Evolutionary conservation across 2,113 vertebrate genomes (phyloP), one percentile per base, ranked within the genome.

Genomic region (Athene noctua): DNA sequence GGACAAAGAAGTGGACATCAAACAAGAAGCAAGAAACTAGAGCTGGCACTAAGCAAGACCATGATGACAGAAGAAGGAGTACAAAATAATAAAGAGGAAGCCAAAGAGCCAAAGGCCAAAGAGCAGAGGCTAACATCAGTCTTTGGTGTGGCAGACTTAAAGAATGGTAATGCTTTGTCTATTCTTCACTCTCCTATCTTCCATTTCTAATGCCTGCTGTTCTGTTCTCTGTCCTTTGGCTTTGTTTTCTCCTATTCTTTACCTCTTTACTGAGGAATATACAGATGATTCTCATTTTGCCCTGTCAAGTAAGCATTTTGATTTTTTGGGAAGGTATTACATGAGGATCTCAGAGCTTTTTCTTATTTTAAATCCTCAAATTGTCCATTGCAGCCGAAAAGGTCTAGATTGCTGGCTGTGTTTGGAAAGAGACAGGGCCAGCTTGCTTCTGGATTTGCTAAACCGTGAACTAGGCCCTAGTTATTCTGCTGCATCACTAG

Each of bases 161-260:
- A 94, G 87, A 97, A 97, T 11, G 97, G 98, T 98, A 68, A 82
- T 11, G 11, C n/a, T 70, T 68, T 77, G 29, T 71, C n/a, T 58
- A 0, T 6, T 73, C 58, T 62, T 49, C 3, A 2, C 46, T 67
- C 14, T 51, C 9, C 0, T 36, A 58, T 85, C 80, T 93, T 91
- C 38, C 47, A 0, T 81, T 83, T 90, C 34, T 81, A 17, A 4
- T 86, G 11, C 20, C 40, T 54, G 27, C 32, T 61, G 36, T 62
- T 71, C 19, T 9, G 2, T 68, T 59, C 18, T 44, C 3, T 80
- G 36, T 79, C 23, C 32, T 80, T 52, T 29, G 51, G 52, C 5
- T 66, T 71, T 3, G 17, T 46, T 83, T 84, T 51, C 29, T 83
- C 30, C 49, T 78, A 15, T 47, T 63, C 36, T 63, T 94, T 84